Conservation (phyloP, 2,888 invertebrate genomes). For the Synanthedon vespiformis region DNA sequence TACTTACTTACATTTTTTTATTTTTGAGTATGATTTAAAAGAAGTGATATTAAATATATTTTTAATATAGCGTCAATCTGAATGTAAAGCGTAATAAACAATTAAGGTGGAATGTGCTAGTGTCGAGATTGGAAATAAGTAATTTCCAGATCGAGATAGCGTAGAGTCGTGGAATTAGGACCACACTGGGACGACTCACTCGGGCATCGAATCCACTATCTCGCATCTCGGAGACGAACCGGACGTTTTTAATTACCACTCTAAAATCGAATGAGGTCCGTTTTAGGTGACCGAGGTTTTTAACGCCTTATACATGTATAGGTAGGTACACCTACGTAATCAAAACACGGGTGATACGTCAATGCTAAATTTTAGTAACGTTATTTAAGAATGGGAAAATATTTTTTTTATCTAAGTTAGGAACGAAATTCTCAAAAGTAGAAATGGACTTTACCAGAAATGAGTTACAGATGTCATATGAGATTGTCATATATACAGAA, state of each 20-base stretch:
- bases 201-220: constrained; percentile 44
- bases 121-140: background rate
- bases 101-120: background rate
- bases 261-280: constrained; percentile 24
- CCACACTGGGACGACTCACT: constrained; percentile 58
- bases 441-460: no score
- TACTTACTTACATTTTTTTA: no score
- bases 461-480: no score
- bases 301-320: background rate
- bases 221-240: constrained; percentile 32
- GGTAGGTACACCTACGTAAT: background rate
- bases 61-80: no score
- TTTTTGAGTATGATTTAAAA: no score
- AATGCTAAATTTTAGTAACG: no score
- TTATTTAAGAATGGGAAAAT: no score
- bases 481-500: no score
- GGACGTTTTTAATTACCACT: constrained; percentile 25
- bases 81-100: background rate
- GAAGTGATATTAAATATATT: no score
- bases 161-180: constrained; percentile 38
- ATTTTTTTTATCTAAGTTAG: no score
- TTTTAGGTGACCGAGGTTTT: background rate
- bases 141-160: constrained; percentile 36
- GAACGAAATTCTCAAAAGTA: no score
- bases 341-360: no score